phyloP scores from a whole-genome alignment of 1,140 invertebrate species.

The Archegozetes longisetosus region DNA sequence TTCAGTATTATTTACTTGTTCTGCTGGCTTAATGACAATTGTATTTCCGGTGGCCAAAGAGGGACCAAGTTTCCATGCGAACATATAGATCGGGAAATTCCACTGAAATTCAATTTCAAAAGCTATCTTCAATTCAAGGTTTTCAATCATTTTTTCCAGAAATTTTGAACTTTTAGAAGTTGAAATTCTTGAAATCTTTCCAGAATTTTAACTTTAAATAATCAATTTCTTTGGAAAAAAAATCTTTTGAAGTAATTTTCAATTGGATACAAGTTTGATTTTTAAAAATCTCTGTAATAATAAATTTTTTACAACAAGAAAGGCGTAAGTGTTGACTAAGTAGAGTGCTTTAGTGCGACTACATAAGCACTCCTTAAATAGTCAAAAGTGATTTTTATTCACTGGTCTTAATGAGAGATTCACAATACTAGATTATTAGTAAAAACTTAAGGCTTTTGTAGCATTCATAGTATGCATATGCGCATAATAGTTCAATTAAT shows the following conservation, averaged over 20 bases:
- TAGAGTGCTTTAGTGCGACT: too few species aligned
- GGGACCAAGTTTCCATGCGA: constrained; percentile 80
- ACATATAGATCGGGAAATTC: constrained; percentile 94
- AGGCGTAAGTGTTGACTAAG: background rate
- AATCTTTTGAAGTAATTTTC: background rate
- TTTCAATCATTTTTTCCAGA: background rate
- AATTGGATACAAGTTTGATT: too few species aligned
- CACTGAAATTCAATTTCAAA: constrained; percentile 35
- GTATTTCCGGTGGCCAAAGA: constrained; percentile 79
- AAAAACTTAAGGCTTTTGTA: too few species aligned
- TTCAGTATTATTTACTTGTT: constrained; percentile 34
- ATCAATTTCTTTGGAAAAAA: background rate
- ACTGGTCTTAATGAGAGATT: too few species aligned
- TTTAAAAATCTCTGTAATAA: constrained; percentile 1
- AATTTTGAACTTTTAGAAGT: too few species aligned
- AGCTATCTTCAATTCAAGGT: background rate
- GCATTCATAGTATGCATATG: too few species aligned
- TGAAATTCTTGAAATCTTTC: too few species aligned
- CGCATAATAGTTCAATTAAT: too few species aligned
- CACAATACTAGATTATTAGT: too few species aligned
- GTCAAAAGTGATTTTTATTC: too few species aligned
- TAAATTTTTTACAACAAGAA: background rate
- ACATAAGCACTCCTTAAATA: too few species aligned
- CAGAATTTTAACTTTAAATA: background rate
- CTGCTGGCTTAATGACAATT: constrained; percentile 83